phyloP scores from a whole-genome alignment of 2,888 invertebrate species.

The Netelia virgata region DNA sequence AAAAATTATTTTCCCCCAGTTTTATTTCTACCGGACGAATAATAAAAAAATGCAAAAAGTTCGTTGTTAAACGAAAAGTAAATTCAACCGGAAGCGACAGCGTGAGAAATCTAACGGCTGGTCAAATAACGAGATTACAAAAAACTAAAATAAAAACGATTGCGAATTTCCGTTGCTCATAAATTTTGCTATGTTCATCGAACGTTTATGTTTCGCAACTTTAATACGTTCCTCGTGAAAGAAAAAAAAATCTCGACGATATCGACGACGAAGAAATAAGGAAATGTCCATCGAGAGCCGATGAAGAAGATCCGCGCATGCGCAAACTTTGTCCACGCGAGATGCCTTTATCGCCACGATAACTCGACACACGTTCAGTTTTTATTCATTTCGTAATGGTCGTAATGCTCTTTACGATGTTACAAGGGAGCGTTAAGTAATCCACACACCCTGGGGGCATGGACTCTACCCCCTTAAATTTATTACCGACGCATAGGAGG shows the following conservation, averaged over 20 bases:
- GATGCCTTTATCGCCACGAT: not conserved
- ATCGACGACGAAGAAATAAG: not conserved
- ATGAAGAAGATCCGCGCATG: not conserved
- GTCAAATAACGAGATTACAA: too few relatives aligned
- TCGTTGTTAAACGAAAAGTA: too few relatives aligned
- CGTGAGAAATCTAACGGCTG: too few relatives aligned
- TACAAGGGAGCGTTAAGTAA: constrained; percentile 10
- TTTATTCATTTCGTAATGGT: constrained; percentile 23
- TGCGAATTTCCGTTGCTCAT: too few relatives aligned
- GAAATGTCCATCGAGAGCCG: not conserved
- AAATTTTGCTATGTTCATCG: too few relatives aligned
- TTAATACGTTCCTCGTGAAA: not conserved
- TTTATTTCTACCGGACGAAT: too few relatives aligned
- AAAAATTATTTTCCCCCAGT: too few relatives aligned
- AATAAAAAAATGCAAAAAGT: too few relatives aligned
- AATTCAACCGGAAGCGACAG: too few relatives aligned
- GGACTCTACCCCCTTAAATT: constrained; percentile 21
- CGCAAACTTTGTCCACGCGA: constrained; percentile 2
- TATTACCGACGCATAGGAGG: constrained; percentile 15
- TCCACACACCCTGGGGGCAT: not conserved
- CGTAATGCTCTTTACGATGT: constrained; percentile 45
- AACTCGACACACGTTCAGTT: not conserved
- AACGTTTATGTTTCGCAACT: not conserved
- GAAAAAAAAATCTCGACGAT: not conserved
- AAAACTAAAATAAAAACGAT: too few relatives aligned